Evolutionary conservation across 2,888 invertebrate genomes (phyloP), one percentile per base, ranked within the genome.

Genomic region (Crioceris asparagi): DNA sequence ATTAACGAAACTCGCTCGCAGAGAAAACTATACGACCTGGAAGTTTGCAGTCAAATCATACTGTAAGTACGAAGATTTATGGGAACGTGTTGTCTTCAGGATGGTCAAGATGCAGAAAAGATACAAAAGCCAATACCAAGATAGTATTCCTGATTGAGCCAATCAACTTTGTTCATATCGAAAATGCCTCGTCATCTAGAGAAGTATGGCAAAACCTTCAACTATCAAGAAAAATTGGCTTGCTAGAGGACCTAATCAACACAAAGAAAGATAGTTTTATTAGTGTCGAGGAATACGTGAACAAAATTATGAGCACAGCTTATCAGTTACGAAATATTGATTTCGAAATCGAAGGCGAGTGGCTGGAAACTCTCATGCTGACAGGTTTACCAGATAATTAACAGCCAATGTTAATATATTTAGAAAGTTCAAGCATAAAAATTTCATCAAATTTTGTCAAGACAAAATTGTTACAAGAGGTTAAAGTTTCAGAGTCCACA

Each of bases 361-460:
- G 30, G 30, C 8, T 30, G 5, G 16, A 16, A 4, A 30, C 15
- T 6, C 15, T 30, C n/a, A 8, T 30, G n/a, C n/a, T 30, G 6
- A 5, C 30, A 12, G 30, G 30, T 6, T 30, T 30, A 30, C 16
- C 14, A 4, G 14, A 30, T 4, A 30, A 12, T n/a, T 30, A 30
- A 15, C 4, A 30, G 5, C 30, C 30, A 30, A n/a, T 30, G 30
- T 15, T 30, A 12, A 14, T 30, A 6, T 4, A 16, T 30, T 16
- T 30, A 12, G 30, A 30, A 30, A 30, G 30, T 14, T 30, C 16
- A 15, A 16, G 16, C n/a, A 30, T 14, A n/a, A 30, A 30, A 4
- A 30, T 30, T 14, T 12, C 6, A 14, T n/a, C 30, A 30, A 16
- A 30, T 30, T 30, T 14, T 12, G 16, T 30, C 16, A 30, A 30